Evolutionary conservation across 2,888 invertebrate species (phyloP), one percentile per base, ranked within the genome.

Genomic region (Drosophila lutescens): DNA sequence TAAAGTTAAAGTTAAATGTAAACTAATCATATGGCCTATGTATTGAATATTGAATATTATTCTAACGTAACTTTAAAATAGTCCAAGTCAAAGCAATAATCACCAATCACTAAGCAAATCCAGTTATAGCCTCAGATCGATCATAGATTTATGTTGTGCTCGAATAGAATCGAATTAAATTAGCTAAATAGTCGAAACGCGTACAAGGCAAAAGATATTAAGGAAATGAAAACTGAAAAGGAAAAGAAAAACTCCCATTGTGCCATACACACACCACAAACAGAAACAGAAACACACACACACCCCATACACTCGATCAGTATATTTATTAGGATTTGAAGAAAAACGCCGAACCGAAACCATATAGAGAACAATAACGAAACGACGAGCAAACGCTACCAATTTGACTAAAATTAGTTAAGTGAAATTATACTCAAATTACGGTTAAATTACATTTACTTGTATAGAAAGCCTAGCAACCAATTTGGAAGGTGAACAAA

Each of bases 231-330:
- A 32, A 43, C 7, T 20, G 32, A 74, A 70, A 36, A 54, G 0
- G 44, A 62, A 50, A 36, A 54, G 0, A 41, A 62, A 50, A 69
- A 56, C 65, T 88, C 76, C 82, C 62, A 51, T 76, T 86, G 86
- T 88, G 82, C 82, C 82, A 83, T 86, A 78, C 70, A 78, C 66
- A 81, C 60, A 58, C 34, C 46, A 51, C 26, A 34, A 23, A 57
- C 23, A 23, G 4, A 23, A 23, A 23, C 26, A 49, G 50, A 9
- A 58, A 10, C 32, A 34, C 10, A 34, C 38, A 67, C 13, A 20
- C 54, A 56, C 30, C 34, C 8, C 26, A 47, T 34, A 34, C 43
- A 44, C 26, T 15, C 20, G 50, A 54, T 23, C 51, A 55, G 50
- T 36, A 65, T 47, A 47, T 55, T 58, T 49, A 67, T 53, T 66